These are phyloP conservation scores for Temnothorax curvispinosus DNA, from an alignment of 1,140 invertebrate genomes.

Conservation along the genomic window DNA sequence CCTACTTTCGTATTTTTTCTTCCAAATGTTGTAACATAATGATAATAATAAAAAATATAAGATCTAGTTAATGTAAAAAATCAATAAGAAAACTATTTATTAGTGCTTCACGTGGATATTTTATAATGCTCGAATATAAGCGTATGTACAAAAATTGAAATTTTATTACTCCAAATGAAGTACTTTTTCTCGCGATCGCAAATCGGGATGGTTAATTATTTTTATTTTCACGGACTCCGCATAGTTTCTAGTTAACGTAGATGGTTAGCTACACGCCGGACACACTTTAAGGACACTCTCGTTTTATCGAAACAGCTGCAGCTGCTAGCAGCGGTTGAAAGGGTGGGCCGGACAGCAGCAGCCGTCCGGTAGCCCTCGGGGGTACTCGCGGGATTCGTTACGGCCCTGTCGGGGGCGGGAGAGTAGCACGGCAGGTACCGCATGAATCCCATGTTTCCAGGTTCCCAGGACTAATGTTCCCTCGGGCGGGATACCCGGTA, in stretches of 20 bases:
- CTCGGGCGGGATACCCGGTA: constrained; percentile 69
- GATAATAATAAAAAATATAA: background rate
- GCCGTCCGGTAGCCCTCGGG: constrained; percentile 63
- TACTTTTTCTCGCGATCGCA: background rate
- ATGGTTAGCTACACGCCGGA: background rate
- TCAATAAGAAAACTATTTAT: background rate
- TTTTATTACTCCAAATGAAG: background rate
- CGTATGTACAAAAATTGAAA: background rate
- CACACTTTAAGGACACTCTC: constrained; percentile 40
- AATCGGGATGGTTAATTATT: background rate
- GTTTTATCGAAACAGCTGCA: constrained; percentile 62
- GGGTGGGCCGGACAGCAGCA: constrained; percentile 63
- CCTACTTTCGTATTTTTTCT: background rate
- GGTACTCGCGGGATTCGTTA: constrained; percentile 63
- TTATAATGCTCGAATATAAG: background rate
- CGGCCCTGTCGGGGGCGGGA: constrained; percentile 41
- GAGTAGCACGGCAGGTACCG: constrained; percentile 44
- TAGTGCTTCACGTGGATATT: background rate
- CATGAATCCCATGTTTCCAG: constrained; percentile 64
- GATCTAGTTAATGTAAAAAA: background rate
- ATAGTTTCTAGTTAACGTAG: background rate
- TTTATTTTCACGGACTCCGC: background rate
- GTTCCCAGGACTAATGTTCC: constrained; percentile 77
- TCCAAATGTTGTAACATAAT: background rate
- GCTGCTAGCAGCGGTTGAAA: constrained; percentile 51